Percentiles rank a stretch among this genome's conserved stretches.
Evolutionary conservation across 2,113 vertebrate genomes (phyloP).

Genomic region (Solenodon paradoxus): DNA sequence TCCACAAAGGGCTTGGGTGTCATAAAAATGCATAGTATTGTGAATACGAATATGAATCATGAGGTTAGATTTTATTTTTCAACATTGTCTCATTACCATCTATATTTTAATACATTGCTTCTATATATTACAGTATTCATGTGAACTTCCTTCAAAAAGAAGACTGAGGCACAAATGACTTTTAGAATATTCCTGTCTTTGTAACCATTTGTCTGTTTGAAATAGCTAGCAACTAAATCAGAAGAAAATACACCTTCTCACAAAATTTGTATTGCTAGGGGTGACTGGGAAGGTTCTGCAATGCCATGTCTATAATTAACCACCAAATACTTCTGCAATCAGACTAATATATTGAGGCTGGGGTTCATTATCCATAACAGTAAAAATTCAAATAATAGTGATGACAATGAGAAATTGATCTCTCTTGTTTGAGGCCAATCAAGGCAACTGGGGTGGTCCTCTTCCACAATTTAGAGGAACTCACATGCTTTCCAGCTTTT

Average conservation of each 20-base stretch:
- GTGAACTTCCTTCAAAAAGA: neutral
- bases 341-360: neutral
- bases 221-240: neutral
- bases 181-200: neutral
- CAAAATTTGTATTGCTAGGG: neutral
- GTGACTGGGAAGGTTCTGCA: neutral
- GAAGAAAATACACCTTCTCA: neutral
- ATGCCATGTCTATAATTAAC: neutral
- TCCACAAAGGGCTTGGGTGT: neutral
- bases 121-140: neutral
- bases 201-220: neutral
- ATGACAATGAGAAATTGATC: neutral
- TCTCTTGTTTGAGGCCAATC: neutral
- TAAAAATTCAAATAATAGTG: neutral
- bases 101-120: neutral
- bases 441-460: accelerated
- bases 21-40: neutral
- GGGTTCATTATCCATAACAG: neutral
- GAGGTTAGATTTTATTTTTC: neutral
- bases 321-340: neutral
- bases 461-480: neutral
- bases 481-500: neutral
- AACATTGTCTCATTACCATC: neutral
- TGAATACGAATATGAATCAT: neutral
- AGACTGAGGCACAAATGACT: neutral